Percentiles rank a stretch among this genome's conserved stretches.
phyloP scores from a whole-genome alignment of 2,888 invertebrate species.

The Coecobrya sp. region DNA sequence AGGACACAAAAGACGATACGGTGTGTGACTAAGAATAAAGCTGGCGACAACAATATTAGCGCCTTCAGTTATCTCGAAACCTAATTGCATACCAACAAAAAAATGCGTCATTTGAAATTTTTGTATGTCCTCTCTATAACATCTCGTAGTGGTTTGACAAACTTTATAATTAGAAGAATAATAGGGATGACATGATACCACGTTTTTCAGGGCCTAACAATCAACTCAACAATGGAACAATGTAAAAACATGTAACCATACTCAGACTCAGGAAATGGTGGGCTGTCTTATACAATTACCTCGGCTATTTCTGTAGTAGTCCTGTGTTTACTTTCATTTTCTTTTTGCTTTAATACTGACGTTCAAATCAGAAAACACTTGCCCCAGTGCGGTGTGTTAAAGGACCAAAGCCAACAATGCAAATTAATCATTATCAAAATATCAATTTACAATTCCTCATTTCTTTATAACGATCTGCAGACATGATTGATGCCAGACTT shows the following conservation, averaged over 20 bases:
- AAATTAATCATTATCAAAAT: constrained; percentile 42
- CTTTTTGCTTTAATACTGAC: not conserved
- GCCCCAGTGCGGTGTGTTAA: not conserved
- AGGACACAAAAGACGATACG: constrained; percentile 9
- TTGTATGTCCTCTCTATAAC: not conserved
- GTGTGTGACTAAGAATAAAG: constrained; percentile 31
- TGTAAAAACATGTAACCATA: constrained; percentile 51
- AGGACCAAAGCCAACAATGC: not conserved
- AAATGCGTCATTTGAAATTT: constrained; percentile 33
- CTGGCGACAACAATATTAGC: constrained; percentile 15
- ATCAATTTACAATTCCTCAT: not conserved
- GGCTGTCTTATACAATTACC: constrained; percentile 69
- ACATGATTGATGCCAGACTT: constrained; percentile 17
- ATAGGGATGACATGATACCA: constrained; percentile 58
- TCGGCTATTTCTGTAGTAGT: not conserved
- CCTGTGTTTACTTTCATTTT: constrained; percentile 43
- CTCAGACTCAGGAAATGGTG: constrained; percentile 63
- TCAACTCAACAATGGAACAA: constrained; percentile 64
- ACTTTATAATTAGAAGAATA: constrained; percentile 58
- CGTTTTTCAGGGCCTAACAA: constrained; percentile 30
- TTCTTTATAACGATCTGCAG: not conserved
- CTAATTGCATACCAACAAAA: constrained; percentile 44
- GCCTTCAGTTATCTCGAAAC: constrained; percentile 27
- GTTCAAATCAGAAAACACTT: constrained; percentile 1
- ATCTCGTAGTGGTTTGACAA: constrained; percentile 38